Evolutionary conservation across 2,888 invertebrate genomes (phyloP), one percentile per base, ranked within the genome.

Genomic region (Cyaniris semiargus): DNA sequence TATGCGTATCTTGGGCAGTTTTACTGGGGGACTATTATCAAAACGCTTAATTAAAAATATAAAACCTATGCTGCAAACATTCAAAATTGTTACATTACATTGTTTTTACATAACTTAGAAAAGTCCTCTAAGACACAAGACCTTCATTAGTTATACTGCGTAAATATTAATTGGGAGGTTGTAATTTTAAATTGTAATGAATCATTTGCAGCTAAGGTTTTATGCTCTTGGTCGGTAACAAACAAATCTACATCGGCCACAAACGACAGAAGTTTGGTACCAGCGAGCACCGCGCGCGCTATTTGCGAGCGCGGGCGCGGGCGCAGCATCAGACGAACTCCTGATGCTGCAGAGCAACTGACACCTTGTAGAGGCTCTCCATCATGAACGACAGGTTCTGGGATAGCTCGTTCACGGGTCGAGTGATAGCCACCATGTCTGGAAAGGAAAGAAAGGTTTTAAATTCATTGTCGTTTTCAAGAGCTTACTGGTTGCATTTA

Each of bases 371-470:
- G 38, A 94, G 89, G 84, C 93, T 93, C 86, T 94, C 94, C 91
- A 94, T 91, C 90, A 94, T 92, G 86, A 90, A 91, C 21, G 93
- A 89, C 76, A 94, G 85, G 85, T 93, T 93, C 84, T 92, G 91
- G 0, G 93, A 91, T 38, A 94, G 86, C 85, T 94, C 94, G 84
- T 88, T 88, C 79, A 92, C 92, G 0, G 93, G 93, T 4, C 94
- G 90, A 53, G 93, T 93, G 81, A 94, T 93, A 1, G 92, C 94
- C 78, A 94, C 94, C 93, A 94, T 93, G 13, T 94, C 94, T 94
- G 88, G 44, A 78, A 72, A 15, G 21, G 13, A 13, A 48, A 27
- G 5, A 23, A n/a, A 10, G 10, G 5, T 72, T 74, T 38, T n/a
- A 34, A 70, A 34, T 18, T 18, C 53, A 18, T 53, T 53, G 15